Evolutionary conservation across 1,140 invertebrate species (phyloP).

Genomic region (Caenorhabditis brenneri): DNA sequence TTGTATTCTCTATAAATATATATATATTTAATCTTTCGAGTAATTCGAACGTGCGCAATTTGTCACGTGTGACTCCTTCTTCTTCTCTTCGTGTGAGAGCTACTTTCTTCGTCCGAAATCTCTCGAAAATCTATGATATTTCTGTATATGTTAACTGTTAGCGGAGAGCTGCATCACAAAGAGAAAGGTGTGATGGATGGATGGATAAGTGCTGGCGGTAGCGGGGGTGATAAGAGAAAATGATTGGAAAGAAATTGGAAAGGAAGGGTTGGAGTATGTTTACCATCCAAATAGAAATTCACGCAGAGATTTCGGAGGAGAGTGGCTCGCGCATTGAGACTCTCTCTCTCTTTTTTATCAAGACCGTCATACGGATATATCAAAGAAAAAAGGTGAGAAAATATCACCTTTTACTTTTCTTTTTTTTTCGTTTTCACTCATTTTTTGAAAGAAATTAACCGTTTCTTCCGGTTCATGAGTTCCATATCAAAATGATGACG

Average conservation of each 20-base stretch:
- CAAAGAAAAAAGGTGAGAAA: not conserved
- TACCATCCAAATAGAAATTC: constrained; percentile 27
- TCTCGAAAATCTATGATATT: not conserved
- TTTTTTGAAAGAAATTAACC: too few relatives aligned
- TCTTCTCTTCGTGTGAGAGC: not conserved
- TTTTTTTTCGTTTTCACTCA: too few relatives aligned
- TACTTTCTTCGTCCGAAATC: not conserved
- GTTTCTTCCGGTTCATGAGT: too few relatives aligned
- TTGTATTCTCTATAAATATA: too few relatives aligned
- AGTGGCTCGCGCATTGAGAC: not conserved
- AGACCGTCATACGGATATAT: not conserved
- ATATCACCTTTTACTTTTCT: too few relatives aligned
- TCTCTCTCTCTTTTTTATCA: not conserved
- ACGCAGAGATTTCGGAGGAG: not conserved
- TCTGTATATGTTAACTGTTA: not conserved
- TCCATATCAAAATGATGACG: too few relatives aligned
- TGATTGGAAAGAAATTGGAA: not conserved
- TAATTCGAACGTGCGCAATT: too few relatives aligned
- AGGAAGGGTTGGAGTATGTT: not conserved
- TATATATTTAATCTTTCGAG: too few relatives aligned
- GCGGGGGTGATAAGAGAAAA: not conserved
- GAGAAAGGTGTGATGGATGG: not conserved
- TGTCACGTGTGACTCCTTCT: too few relatives aligned
- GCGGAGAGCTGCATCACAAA: not conserved
- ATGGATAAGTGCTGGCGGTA: not conserved